Evolutionary conservation across 2,797 vertebrate genomes (phyloP), one percentile per base, ranked within the genome.

Genomic region (Salarias fasciatus): DNA sequence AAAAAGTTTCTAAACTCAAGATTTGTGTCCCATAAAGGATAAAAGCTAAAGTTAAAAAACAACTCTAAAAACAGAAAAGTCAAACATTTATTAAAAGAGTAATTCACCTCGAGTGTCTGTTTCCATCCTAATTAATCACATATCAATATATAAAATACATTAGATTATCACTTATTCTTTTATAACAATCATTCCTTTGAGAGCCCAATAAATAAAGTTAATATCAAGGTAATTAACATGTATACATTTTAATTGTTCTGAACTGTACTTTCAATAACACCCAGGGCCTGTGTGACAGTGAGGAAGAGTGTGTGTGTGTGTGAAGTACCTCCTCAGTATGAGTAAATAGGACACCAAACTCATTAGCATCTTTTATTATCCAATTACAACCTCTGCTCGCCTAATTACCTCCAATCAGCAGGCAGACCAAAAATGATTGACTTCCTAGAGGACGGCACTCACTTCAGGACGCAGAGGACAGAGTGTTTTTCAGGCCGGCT

Each of bases 361-460:
- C 83, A 89, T 91, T 89, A 91, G 78, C 86, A 89, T 88, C 67
- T 81, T 90, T 90, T 91, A 91, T 89, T 89, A 90, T 87, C 85
- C 85, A 86, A 86, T 91, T 89, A 90, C 69, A 87, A 88, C 87
- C 81, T 65, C 73, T 81, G 61, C 80, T 81, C 68, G 65, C 77
- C 85, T 90, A 89, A 92, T 92, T 92, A 91, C 84, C 85, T 89
- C 85, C 86, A 89, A 90, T 91, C 86, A 91, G 82, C 77, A 79
- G 76, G 83, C 75, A 84, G 79, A 84, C 46, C 77, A 18, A 79
- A 82, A 83, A 77, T 87, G 83, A 88, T 82, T 89, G 88, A 89
- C 89, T 88, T 89, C 78, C 81, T 86, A 63, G 63, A 83, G 79
- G 75, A 85, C 64, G 63, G 55, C 43, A 79, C 80, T 80, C n/a